Percentiles rank a stretch among this genome's conserved stretches.
phyloP scores from a whole-genome alignment of 1,140 invertebrate species.

The Capitella teleta region DNA sequence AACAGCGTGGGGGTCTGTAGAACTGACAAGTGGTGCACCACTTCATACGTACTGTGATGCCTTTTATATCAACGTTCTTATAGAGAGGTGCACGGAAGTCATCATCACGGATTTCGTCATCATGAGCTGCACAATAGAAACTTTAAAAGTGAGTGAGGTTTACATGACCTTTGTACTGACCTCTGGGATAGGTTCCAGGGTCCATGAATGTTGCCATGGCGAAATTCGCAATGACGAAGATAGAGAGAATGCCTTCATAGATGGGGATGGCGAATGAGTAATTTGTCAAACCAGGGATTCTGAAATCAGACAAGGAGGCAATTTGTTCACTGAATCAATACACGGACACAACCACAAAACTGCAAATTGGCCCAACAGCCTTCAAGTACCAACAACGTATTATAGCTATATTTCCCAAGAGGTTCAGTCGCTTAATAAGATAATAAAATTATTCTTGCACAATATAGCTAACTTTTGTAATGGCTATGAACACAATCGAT shows the following conservation, averaged over 20 bases:
- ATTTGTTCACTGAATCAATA: too few species aligned
- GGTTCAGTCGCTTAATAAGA: too few species aligned
- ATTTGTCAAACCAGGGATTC: too few species aligned
- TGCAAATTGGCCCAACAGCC: too few species aligned
- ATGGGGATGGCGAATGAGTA: conserved; percentile 69
- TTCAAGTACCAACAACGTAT: too few species aligned
- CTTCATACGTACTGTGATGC: conserved; percentile 97
- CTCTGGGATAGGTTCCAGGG: conserved; percentile 96
- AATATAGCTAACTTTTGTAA: too few species aligned
- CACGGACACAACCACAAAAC: too few species aligned
- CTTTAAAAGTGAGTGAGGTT: not conserved
- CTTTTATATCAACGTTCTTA: conserved; percentile 96
- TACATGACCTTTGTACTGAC: conserved; percentile 49
- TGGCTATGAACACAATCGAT: too few species aligned
- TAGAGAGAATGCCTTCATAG: conserved; percentile 83
- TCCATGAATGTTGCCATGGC: conserved; percentile 98
- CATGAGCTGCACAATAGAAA: conserved; percentile 58
- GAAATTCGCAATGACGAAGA: conserved; percentile 97
- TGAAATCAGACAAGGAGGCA: too few species aligned
- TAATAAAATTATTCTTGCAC: too few species aligned
- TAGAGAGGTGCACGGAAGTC: conserved; percentile 94
- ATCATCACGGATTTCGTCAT: conserved; percentile 92
- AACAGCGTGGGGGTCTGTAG: conserved; percentile 94
- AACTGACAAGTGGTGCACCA: conserved; percentile 99
- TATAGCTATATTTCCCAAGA: too few species aligned